Evolutionary conservation across 2,888 invertebrate species (phyloP).

Genomic region (Hirtodrosophila duncani): DNA sequence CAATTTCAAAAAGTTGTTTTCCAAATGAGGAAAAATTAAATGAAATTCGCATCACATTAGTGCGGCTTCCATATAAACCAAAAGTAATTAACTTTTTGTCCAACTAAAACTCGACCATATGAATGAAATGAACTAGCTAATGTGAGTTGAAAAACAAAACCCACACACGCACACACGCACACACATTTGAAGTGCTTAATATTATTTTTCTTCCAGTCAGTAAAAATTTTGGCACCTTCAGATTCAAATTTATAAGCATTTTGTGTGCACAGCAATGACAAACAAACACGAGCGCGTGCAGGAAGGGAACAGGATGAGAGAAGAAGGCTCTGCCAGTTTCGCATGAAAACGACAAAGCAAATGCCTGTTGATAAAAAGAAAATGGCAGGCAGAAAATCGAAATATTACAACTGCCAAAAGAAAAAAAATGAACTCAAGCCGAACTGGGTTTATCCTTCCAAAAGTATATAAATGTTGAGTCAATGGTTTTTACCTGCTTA

Average conservation of each 20-base stretch:
- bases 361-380: conserved; percentile 46
- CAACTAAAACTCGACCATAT: background rate
- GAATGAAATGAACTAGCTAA: conserved; percentile 15
- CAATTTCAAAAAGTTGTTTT: conserved; percentile 19
- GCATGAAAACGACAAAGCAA: too few species aligned
- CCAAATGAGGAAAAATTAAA: conserved; percentile 21
- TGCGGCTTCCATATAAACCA: conserved; percentile 20
- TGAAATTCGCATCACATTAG: conserved; percentile 44
- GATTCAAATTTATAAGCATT: conserved; percentile 12
- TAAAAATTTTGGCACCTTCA: conserved; percentile 46
- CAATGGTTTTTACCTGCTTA: too few species aligned
- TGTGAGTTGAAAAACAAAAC: conserved; percentile 20
- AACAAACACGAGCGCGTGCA: conserved; percentile 35
- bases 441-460: too few species aligned
- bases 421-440: too few species aligned
- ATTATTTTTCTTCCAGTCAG: conserved; percentile 20
- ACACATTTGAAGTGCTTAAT: conserved; percentile 4
- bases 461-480: too few species aligned
- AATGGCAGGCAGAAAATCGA: conserved; percentile 36
- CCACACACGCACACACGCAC: conserved; percentile 7
- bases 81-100: conserved; percentile 32
- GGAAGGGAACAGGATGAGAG: background rate
- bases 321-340: too few species aligned
- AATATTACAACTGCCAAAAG: too few species aligned
- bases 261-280: conserved; percentile 34